These are phyloP conservation scores for Strix occidentalis DNA, from an alignment of 2,797 vertebrate species.

Conservation along the genomic window DNA sequence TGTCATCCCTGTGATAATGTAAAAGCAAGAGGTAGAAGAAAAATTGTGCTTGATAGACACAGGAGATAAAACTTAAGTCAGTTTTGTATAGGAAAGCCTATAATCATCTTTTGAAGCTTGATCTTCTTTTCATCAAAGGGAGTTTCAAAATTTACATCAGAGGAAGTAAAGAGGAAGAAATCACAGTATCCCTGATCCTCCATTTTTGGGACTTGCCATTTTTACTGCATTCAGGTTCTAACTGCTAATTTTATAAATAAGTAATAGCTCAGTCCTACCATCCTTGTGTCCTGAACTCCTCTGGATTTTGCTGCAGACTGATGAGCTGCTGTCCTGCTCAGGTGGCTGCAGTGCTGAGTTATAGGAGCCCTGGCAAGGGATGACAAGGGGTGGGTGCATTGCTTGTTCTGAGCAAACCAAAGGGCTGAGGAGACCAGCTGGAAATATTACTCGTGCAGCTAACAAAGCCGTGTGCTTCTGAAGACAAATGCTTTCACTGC, in stretches of 20 bases:
- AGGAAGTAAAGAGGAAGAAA: neutral
- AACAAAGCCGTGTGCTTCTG: neutral
- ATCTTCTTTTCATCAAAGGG: neutral
- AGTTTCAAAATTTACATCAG: neutral
- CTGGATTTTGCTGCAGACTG: neutral
- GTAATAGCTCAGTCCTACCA: neutral
- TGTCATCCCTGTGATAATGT: neutral
- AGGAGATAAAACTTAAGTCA: slow-evolving; percentile 14
- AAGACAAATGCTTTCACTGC: neutral
- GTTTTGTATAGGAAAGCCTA: neutral
- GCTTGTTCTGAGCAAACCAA: neutral
- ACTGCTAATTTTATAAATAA: neutral
- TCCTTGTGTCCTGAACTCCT: neutral
- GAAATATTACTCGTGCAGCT: neutral
- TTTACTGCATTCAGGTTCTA: neutral
- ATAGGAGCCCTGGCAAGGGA: neutral
- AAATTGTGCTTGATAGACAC: neutral
- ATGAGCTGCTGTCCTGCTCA: neutral
- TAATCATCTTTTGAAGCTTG: neutral
- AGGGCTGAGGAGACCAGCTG: neutral
- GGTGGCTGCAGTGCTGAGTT: neutral
- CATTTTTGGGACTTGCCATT: neutral
- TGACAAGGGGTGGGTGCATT: rapidly evolving
- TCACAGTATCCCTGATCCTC: neutral
- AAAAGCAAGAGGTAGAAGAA: neutral